These are phyloP conservation scores for Pongo abelii DNA, from an alignment of 2,113 vertebrate genomes.

Conservation along the genomic window DNA sequence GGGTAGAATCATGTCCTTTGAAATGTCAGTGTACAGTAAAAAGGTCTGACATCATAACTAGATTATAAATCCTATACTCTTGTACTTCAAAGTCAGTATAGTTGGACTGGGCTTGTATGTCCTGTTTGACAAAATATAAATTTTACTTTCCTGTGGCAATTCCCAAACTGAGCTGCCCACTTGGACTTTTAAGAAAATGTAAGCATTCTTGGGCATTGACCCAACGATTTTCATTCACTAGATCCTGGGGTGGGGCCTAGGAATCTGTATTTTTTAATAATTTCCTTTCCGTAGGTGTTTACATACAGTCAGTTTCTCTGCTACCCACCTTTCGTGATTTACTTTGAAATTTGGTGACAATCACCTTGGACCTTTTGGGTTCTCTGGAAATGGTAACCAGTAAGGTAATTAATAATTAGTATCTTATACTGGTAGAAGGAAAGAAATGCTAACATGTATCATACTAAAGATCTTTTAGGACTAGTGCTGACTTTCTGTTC, in stretches of 20 bases:
- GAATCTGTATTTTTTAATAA: background rate
- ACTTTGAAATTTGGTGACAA: constrained; percentile 8
- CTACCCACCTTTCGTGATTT: background rate
- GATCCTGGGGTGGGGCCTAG: background rate
- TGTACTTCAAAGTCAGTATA: background rate
- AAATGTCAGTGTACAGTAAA: background rate
- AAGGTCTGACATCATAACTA: background rate
- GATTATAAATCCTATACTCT: background rate
- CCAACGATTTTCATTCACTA: background rate
- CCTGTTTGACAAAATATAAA: background rate
- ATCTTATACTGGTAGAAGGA: background rate
- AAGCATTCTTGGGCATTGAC: background rate
- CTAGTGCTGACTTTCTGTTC: background rate
- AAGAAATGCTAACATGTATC: background rate
- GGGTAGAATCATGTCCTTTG: constrained; percentile 1
- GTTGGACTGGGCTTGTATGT: background rate
- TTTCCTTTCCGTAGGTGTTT: background rate
- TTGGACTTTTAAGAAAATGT: background rate
- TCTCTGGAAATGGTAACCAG: background rate
- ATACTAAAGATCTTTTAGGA: background rate
- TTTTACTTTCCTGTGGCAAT: background rate
- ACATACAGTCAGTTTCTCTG: background rate
- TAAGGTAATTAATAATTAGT: background rate
- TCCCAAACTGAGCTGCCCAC: background rate
- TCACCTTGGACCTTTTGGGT: background rate